Conservation (phyloP, 2,797 vertebrate genomes). For the Alcedo quadribrachys region DNA sequence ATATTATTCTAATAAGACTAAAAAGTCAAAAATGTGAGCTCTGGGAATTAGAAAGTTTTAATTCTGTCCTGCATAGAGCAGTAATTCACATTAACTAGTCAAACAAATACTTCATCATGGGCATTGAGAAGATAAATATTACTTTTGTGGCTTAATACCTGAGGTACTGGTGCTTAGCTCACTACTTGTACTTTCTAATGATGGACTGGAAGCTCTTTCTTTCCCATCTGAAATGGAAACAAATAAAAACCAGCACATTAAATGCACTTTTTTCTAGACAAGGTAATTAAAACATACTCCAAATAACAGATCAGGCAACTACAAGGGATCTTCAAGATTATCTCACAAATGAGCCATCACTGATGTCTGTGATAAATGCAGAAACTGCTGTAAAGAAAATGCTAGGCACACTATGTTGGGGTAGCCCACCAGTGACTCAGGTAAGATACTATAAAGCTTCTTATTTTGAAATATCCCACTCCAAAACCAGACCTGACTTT, state of each 20-base stretch:
- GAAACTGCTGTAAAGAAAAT: not conserved
- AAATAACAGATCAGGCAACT: not conserved
- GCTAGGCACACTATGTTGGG: not conserved
- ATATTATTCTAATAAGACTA: not conserved
- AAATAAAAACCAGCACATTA: not conserved
- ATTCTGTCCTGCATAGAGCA: not conserved
- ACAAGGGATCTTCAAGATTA: not conserved
- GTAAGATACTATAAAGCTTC: not conserved
- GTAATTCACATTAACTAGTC: not conserved
- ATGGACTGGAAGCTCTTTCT: conserved; percentile 71
- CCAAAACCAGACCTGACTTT: not conserved
- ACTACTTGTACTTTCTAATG: conserved; percentile 83
- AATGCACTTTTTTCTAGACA: not conserved
- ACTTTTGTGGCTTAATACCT: conserved; percentile 76
- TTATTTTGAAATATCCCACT: not conserved
- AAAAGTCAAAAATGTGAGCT: not conserved
- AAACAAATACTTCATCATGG: not conserved
- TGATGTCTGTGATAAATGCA: not conserved
- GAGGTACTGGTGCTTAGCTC: conserved; percentile 89
- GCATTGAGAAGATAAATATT: not conserved
- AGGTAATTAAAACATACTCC: not conserved
- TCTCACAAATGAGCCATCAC: not conserved
- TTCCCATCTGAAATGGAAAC: conserved; percentile 65
- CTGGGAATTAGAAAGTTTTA: not conserved
- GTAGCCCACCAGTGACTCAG: not conserved